Base-by-base conservation (phyloP, 1,140 invertebrate genomes). In the Radopholus similis region DNA sequence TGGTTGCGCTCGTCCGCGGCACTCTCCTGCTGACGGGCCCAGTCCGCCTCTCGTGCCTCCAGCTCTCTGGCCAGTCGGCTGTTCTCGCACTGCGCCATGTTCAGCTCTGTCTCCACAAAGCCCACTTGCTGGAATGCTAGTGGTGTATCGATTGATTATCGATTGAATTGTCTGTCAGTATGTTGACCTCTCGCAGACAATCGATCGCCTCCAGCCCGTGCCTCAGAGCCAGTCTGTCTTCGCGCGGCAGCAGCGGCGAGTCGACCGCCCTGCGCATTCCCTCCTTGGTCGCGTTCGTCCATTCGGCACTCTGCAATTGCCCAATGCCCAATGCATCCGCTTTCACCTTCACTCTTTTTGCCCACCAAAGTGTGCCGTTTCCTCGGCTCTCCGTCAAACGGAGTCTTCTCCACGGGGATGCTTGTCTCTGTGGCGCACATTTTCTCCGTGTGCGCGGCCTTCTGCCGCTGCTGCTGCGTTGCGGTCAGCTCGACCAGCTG, bases 401-500 rank as follows among this genome's bases (percentile, higher is more conserved):
- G 4, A 2, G 28, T 2, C 37, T 59, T 28, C 34, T 18, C 23
- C 9, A 42, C 21, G 21, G 47, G 47, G 13, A 51, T 9, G 15
- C 47, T 51, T 9, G 15, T 11, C 9, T 51, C 47, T 13, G 47
- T 51, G 47, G 47, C 18, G n/a, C 47, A 51, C 56, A n/a, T 26
- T 44, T 40, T 59, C 30, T 59, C 56, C 4, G 23, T 26, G 13
- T 21, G 9, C 5, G 2, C 47, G 18, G 15, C n/a, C 32, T 38
- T 35, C 37, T 40, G 54, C 47, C 18, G 15, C 32, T 35, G 54
- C 38, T 70, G 69, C 26, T 30, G 34, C 4, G 37, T 59, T 37
- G 68, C 68, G 30, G 68, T 75, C 63, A 68, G 53, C 57, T 80
- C 78, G 8, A 79, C 63, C 23, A 81, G 62, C 64, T 80, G 78